These are phyloP conservation scores for Megamerina dolium DNA, from an alignment of 2,888 invertebrate genomes.

Conservation along the genomic window DNA sequence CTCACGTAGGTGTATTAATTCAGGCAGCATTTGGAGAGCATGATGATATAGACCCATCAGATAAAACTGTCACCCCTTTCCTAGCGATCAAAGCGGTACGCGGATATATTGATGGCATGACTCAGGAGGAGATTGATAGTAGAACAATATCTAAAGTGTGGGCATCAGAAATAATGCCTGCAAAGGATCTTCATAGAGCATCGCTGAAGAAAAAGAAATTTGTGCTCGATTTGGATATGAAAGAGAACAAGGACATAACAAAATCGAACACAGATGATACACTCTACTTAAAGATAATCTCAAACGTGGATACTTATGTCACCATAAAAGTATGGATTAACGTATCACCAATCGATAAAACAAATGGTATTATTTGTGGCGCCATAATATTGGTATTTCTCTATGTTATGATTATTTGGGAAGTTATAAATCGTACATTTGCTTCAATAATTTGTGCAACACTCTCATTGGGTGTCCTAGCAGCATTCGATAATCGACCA, in stretches of 20 bases:
- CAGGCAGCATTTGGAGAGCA: conserved; percentile 14
- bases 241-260: too few species aligned
- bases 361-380: conserved; percentile 62
- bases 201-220: neutral
- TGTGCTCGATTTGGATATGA: neutral
- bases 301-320: conserved; percentile 18
- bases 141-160: too few species aligned
- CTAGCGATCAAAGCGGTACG: too few species aligned
- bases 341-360: neutral
- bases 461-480: conserved; percentile 61
- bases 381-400: conserved; percentile 62
- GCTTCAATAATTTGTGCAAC: conserved; percentile 67
- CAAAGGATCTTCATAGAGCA: too few species aligned
- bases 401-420: conserved; percentile 71
- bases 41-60: too few species aligned
- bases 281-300: too few species aligned
- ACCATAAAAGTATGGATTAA: conserved; percentile 4
- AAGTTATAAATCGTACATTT: conserved; percentile 64
- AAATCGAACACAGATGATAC: too few species aligned
- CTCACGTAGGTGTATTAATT: conserved; percentile 5
- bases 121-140: too few species aligned
- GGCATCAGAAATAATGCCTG: too few species aligned
- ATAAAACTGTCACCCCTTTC: too few species aligned
- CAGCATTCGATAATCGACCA: conserved; percentile 61
- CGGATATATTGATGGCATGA: too few species aligned